Base-by-base conservation (phyloP, 2,797 vertebrate species). In the Tokudaia tokunoshimensis region DNA sequence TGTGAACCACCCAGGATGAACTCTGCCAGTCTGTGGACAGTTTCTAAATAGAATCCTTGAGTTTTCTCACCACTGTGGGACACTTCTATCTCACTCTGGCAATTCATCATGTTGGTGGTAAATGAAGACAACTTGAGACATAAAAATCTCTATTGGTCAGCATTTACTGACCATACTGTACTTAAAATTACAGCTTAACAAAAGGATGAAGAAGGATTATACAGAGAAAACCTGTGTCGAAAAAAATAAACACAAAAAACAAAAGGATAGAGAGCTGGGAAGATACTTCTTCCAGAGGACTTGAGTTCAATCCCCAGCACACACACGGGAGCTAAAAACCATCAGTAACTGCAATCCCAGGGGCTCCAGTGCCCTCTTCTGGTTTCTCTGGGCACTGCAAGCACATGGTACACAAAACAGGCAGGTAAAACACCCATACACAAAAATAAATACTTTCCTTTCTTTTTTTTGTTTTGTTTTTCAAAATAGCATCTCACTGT, bases 121-220 rank as follows among this genome's bases (percentile, higher is more conserved):
- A 87, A 92, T 57, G 44, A 96, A 61, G 59, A 47, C 31, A 89
- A 3, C 14, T 70, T 80, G 75, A 34, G 44, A 47, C 29, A 55
- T n/a, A 75, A 76, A 76, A 65, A 90, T 89, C 41, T 79, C 41
- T 76, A 52, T 3, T 82, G 55, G 20, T 81, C n/a, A 91, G 19
- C 80, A n/a, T 74, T 41, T 74, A 26, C 74, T 75, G 74, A 75
- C 41, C 74, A 44, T 75, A 74, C 9, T 20, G 70, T 63, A 22
- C 94, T 91, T 10, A 80, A 61, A 96, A 95, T 74, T 89, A 57
- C 61, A 87, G 41, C 13, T 90, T 79, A 50, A 50, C 80, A 83
- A 59, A 61, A 44, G 20, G n/a, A 37, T 41, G 37, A 9, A 52
- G 8, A 52, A 52, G 12, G 52, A 11, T 1, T 52, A 52, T 52